Percentiles rank a stretch among this genome's conserved stretches.
Conservation (phyloP, 2,797 vertebrate genomes). For the Helostoma temminkii region DNA sequence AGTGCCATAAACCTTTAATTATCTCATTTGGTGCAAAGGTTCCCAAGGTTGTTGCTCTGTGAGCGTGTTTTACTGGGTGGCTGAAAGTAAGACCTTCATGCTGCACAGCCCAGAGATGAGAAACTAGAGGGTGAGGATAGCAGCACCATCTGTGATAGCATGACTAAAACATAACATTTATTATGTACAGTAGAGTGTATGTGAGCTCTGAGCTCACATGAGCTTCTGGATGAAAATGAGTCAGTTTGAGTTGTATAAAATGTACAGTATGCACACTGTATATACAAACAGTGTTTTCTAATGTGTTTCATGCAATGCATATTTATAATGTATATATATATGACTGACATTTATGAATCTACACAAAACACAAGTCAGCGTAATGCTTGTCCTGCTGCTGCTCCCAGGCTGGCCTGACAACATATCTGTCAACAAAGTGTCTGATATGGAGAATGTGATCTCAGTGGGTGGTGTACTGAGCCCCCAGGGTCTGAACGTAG, state of each 20-base stretch:
- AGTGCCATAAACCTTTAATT: slow-evolving; percentile 69
- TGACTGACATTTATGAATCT: slow-evolving; percentile 10
- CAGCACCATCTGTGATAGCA: neutral
- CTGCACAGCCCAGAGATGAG: slow-evolving; percentile 26
- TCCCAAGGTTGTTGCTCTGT: slow-evolving; percentile 57
- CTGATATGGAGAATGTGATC: slow-evolving; percentile 51
- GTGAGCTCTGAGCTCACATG: slow-evolving; percentile 19
- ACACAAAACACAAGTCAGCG: slow-evolving; percentile 4
- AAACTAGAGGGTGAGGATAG: slow-evolving; percentile 9
- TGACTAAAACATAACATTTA: slow-evolving; percentile 7
- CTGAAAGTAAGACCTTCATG: slow-evolving; percentile 15
- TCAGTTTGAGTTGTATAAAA: neutral
- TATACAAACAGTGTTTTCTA: neutral
- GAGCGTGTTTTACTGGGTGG: slow-evolving; percentile 50
- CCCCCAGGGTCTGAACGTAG: slow-evolving; percentile 30
- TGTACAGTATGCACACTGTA: neutral
- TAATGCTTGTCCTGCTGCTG: slow-evolving; percentile 12
- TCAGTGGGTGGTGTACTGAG: slow-evolving; percentile 40
- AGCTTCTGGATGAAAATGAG: neutral
- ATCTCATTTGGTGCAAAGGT: slow-evolving; percentile 59
- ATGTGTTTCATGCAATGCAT: neutral
- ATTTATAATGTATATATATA: slow-evolving; percentile 7
- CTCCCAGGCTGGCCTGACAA: slow-evolving; percentile 38
- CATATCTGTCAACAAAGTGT: slow-evolving; percentile 56
- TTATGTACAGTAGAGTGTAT: neutral